These are phyloP conservation scores for Pseudochirops cupreus DNA, from an alignment of 2,797 vertebrate species.

Conservation along the genomic window DNA sequence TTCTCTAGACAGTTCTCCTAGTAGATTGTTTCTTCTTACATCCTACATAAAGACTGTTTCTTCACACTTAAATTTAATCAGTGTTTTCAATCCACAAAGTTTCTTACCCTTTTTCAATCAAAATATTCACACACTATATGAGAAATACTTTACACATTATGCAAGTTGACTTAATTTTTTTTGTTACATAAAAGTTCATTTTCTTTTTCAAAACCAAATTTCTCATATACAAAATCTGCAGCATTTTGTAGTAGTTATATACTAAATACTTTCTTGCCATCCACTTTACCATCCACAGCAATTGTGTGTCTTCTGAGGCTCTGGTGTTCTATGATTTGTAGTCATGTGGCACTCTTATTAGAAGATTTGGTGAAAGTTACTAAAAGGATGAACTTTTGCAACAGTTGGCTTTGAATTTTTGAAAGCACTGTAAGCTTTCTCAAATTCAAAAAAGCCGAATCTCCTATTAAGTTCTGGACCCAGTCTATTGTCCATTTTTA, in stretches of 20 bases:
- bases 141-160: neutral
- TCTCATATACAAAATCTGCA: neutral
- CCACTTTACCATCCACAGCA: neutral
- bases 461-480: neutral
- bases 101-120: neutral
- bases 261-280: neutral
- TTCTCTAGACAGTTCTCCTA: neutral
- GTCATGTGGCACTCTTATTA: neutral
- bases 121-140: neutral
- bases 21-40: neutral
- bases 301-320: neutral
- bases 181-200: neutral
- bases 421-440: neutral
- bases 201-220: neutral
- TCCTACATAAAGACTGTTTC: neutral
- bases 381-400: neutral
- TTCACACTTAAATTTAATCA: neutral
- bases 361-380: neutral
- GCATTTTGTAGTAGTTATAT: neutral
- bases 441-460: neutral
- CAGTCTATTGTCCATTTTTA: neutral
- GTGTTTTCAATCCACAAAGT: neutral
- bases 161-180: neutral
- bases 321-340: neutral
- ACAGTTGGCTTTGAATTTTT: neutral